These are phyloP conservation scores for Papilio elwesi DNA, from an alignment of 2,888 invertebrate species.

Conservation along the genomic window DNA sequence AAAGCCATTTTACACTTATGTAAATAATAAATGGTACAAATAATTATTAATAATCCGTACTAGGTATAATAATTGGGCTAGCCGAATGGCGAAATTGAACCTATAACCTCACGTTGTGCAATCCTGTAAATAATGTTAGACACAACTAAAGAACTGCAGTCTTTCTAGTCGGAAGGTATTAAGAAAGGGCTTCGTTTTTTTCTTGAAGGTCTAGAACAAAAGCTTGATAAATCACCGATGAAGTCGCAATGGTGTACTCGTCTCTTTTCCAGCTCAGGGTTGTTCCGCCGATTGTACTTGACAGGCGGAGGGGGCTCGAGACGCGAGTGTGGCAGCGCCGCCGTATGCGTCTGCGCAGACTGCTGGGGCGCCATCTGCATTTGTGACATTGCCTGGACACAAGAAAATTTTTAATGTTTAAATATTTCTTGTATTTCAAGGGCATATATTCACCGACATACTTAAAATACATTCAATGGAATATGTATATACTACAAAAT, in stretches of 20 bases:
- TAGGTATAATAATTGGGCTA: neutral
- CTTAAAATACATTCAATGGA: too few relatives aligned
- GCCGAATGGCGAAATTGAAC: neutral
- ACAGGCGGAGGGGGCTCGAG: slow-evolving; percentile 70
- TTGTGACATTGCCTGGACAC: slow-evolving; percentile 59
- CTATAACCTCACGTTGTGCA: neutral
- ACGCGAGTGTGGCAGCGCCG: slow-evolving; percentile 63
- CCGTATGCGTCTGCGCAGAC: slow-evolving; percentile 49
- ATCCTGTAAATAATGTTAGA: neutral
- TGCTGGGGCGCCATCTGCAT: slow-evolving; percentile 58
- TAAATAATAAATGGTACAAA: too few relatives aligned
- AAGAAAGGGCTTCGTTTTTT: too few relatives aligned
- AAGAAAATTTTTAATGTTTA: slow-evolving; percentile 5
- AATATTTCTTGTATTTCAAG: too few relatives aligned
- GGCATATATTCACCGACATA: too few relatives aligned
- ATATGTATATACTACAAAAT: too few relatives aligned
- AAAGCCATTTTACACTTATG: too few relatives aligned
- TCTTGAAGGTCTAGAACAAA: neutral
- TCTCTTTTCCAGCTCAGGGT: slow-evolving; percentile 97
- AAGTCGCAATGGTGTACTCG: slow-evolving; percentile 98
- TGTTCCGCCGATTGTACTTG: slow-evolving; percentile 97
- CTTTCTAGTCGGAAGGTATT: too few relatives aligned
- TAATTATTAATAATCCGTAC: neutral
- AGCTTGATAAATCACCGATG: slow-evolving; percentile 85
- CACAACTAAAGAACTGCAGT: neutral